Percentiles rank a stretch among this genome's conserved stretches.
phyloP scores from a whole-genome alignment of 2,113 vertebrate genomes.

The Romanogobio albipinnatus region DNA sequence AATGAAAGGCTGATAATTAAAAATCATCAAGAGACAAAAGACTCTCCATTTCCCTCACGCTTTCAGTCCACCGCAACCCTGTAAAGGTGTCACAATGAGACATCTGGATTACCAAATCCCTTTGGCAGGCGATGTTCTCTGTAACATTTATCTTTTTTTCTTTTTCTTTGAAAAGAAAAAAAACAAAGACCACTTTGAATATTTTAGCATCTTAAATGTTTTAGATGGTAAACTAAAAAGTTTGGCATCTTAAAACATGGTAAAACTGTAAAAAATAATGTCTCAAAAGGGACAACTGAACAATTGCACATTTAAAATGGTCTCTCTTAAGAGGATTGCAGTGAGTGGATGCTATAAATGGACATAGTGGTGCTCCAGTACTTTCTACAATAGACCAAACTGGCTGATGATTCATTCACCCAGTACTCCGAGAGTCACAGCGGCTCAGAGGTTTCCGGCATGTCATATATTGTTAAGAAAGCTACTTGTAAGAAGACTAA shows the following conservation, averaged over 20 bases:
- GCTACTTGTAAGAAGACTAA: constrained; percentile 23
- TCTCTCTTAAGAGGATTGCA: not conserved
- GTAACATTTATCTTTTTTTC: not conserved
- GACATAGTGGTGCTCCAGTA: not conserved
- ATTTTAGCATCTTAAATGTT: not conserved
- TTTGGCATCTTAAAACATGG: not conserved
- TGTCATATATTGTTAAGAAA: constrained; percentile 30
- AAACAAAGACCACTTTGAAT: not conserved
- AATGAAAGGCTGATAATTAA: constrained; percentile 73
- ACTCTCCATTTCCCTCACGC: not conserved
- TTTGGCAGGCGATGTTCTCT: not conserved
- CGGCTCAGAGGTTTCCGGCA: constrained; percentile 10
- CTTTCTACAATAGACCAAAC: constrained; percentile 34
- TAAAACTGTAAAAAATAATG: not conserved
- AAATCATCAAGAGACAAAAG: constrained; percentile 57
- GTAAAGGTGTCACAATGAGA: constrained; percentile 41
- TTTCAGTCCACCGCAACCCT: constrained; percentile 38
- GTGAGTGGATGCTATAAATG: constrained; percentile 36
- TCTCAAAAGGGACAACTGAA: constrained; percentile 5
- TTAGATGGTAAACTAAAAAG: not conserved
- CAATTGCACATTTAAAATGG: constrained; percentile 12
- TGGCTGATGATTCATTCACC: constrained; percentile 42
- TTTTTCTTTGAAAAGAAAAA: not conserved
- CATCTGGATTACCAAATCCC: constrained; percentile 16
- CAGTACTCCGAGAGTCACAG: constrained; percentile 14